Base-by-base conservation (phyloP, 2,797 vertebrate genomes). In the Gymnoscopelus microlampas region DNA sequence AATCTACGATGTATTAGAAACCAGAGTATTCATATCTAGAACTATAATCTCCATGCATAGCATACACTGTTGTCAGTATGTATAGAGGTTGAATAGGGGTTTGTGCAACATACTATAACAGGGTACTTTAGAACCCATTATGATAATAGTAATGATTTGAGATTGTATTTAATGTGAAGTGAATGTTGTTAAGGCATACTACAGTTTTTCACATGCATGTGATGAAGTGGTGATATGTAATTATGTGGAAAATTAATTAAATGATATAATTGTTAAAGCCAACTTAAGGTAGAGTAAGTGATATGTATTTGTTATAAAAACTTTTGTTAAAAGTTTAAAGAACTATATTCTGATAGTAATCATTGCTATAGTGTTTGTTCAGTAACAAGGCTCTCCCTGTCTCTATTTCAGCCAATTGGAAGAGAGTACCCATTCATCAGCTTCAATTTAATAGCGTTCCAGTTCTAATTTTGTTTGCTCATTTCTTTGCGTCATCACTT, bases 31-130 rank as follows among this genome's bases (percentile, higher is more conserved):
- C 85, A 77, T 76, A 84, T 90, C 82, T 9, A 49, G 70, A 58
- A 70, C 49, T 60, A 66, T 53, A 55, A 68, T 71, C 68, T 84
- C 66, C 93, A 91, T 91, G 92, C 92, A 84, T 80, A 87, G 89
- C 84, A 91, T 87, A 81, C 77, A 74, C 60, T 70, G 72, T 74
- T 63, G 81, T 72, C 71, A 77, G 78, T 69, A 71, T 70, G 32
- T 77, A 75, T 23, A 56, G 70, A 68, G 63, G 58, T 29, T 56
- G 44, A 66, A 65, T 61, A 5, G 59, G 60, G 7, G 67, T 70
- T 59, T 74, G 73, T 61, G 69, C 39, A 61, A 72, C 66, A 53
- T 39, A 35, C 32, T 35, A 63, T 53, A 69, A 68, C 53, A 61
- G 53, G 29, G 47, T 68, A 62, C 39, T 63, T 60, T 6, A 66